Evolutionary conservation across 1,140 invertebrate genomes (phyloP).

Genomic region (Riptortus pedestris): DNA sequence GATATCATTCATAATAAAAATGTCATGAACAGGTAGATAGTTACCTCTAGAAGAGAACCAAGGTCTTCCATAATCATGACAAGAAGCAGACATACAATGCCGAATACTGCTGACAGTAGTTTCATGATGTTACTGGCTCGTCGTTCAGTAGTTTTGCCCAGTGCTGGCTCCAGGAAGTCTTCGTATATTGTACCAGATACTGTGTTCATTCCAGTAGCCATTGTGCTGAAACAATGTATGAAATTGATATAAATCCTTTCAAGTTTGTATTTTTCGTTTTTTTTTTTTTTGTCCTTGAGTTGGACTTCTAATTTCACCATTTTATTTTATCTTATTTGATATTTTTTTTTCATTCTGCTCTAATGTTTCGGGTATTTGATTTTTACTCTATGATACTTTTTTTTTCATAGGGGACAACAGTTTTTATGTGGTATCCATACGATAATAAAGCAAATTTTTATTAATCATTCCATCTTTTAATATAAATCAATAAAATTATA

Average conservation of each 20-base stretch:
- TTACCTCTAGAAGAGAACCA: conserved; percentile 45
- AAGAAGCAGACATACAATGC: conserved; percentile 44
- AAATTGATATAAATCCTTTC: background rate
- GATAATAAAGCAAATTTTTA: too few species aligned
- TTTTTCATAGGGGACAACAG: background rate
- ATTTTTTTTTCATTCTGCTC: background rate
- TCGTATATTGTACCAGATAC: conserved; percentile 55
- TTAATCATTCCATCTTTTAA: too few species aligned
- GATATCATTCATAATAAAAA: too few species aligned
- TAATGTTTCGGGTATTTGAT: background rate
- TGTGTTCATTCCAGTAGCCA: conserved; percentile 54
- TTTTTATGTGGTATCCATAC: too few species aligned
- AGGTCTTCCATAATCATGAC: conserved; percentile 51
- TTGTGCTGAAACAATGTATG: conserved; percentile 41
- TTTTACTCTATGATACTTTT: background rate
- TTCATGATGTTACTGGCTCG: conserved; percentile 43
- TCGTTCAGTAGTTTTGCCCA: conserved; percentile 39
- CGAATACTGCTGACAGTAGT: conserved; percentile 46
- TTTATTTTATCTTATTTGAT: background rate
- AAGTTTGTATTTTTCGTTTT: background rate
- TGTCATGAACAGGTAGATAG: too few species aligned
- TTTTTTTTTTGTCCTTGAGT: background rate
- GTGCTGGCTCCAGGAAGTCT: conserved; percentile 45
- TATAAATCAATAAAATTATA: too few species aligned
- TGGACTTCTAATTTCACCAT: background rate